Evolutionary conservation across 2,113 vertebrate species (phyloP).

Genomic region (Geothlypis trichas): DNA sequence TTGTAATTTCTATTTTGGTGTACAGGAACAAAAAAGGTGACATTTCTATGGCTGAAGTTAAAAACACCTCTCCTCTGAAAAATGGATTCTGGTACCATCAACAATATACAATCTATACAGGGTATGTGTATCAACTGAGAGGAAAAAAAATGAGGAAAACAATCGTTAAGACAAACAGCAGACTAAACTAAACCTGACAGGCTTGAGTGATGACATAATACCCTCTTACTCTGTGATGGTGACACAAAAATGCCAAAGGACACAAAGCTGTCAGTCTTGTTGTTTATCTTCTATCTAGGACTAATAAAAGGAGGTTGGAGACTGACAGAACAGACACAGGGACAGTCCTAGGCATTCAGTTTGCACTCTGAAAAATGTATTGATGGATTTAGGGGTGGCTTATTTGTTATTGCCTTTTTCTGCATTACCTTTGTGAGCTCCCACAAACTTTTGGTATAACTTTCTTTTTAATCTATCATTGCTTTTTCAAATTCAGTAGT

Average conservation of each 20-base stretch:
- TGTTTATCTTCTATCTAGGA: slow-evolving; percentile 75
- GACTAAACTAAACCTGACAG: slow-evolving; percentile 66
- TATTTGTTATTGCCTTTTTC: slow-evolving; percentile 37
- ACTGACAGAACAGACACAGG: slow-evolving; percentile 58
- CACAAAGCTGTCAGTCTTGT: slow-evolving; percentile 73
- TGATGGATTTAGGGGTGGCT: slow-evolving; percentile 28
- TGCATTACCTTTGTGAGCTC: not conserved
- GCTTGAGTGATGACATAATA: slow-evolving; percentile 74
- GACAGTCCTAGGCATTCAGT: slow-evolving; percentile 5
- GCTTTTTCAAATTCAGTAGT: not conserved
- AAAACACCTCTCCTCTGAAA: not conserved
- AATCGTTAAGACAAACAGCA: slow-evolving; percentile 55
- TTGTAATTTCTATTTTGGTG: not conserved
- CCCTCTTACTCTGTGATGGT: slow-evolving; percentile 59
- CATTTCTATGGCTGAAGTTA: not conserved
- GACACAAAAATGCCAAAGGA: slow-evolving; percentile 76
- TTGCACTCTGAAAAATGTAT: slow-evolving; percentile 24
- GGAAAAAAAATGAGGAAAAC: slow-evolving; percentile 51
- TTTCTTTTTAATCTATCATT: not conserved
- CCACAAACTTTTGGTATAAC: not conserved
- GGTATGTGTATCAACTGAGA: slow-evolving; percentile 8
- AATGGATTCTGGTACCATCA: slow-evolving; percentile 15
- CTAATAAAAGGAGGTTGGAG: slow-evolving; percentile 71
- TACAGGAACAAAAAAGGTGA: not conserved
- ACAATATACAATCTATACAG: slow-evolving; percentile 17